phyloP scores from a whole-genome alignment of 2,888 invertebrate genomes.

The Hirtodrosophila confusa region DNA sequence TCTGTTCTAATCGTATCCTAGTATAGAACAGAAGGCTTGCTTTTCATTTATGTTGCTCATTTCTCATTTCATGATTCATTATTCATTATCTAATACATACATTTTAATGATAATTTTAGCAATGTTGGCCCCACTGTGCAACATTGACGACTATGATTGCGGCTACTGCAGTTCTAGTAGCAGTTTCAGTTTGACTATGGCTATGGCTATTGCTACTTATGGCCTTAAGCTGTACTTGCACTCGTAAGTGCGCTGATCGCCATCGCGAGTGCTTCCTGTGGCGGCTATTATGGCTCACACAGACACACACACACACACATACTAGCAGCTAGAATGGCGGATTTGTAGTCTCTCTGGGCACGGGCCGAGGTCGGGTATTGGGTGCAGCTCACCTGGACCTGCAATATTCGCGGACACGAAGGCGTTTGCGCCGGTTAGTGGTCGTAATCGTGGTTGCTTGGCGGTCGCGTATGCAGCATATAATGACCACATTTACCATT shows the following conservation, averaged over 20 bases:
- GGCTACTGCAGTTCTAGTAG: slow-evolving; percentile 68
- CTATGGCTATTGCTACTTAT: slow-evolving; percentile 47
- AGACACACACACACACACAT: slow-evolving; percentile 10
- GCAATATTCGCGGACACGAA: slow-evolving; percentile 37
- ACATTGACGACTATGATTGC: slow-evolving; percentile 11
- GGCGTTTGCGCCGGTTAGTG: slow-evolving; percentile 57
- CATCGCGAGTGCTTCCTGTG: slow-evolving; percentile 78
- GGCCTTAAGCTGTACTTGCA: slow-evolving; percentile 63
- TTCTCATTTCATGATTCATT: no score
- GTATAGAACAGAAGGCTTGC: no score
- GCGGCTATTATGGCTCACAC: slow-evolving; percentile 41
- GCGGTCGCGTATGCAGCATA: slow-evolving; percentile 61
- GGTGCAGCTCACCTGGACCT: slow-evolving; percentile 46
- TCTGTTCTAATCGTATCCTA: no score
- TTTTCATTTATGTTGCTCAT: no score
- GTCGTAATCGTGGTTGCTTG: slow-evolving; percentile 57
- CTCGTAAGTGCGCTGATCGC: slow-evolving; percentile 77
- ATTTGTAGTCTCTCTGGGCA: slow-evolving; percentile 27
- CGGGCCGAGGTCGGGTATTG: slow-evolving; percentile 48
- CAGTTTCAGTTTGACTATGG: slow-evolving; percentile 8
- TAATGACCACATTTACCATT: slow-evolving; percentile 71
- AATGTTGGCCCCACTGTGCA: neutral
- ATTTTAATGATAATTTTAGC: neutral
- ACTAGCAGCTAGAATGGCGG: slow-evolving; percentile 48
- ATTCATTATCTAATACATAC: no score